Conservation (phyloP, 1,140 invertebrate genomes). For the Diachasmimorpha longicaudata region DNA sequence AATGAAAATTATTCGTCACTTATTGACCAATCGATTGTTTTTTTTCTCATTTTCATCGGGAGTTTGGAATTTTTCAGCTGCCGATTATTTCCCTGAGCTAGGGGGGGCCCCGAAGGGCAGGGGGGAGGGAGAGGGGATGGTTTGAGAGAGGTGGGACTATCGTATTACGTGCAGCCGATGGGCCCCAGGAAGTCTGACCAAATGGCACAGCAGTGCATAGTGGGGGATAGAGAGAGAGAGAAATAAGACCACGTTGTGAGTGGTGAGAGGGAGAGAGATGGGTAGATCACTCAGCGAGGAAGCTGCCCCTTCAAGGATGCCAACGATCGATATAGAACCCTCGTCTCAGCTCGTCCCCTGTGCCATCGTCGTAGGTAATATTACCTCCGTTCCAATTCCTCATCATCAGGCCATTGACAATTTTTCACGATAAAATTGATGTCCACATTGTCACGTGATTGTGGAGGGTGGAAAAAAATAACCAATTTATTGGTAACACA, state of each 20-base stretch:
- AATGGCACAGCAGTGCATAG: background rate
- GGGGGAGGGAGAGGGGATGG: background rate
- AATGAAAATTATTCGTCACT: background rate
- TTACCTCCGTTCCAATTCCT: background rate
- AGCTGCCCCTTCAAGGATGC: conserved; percentile 8
- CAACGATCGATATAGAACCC: conserved; percentile 5
- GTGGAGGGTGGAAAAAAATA: background rate
- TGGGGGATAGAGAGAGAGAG: conserved; percentile 4
- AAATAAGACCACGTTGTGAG: background rate
- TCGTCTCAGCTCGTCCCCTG: background rate
- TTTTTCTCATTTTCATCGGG: background rate
- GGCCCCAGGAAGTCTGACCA: conserved; percentile 13
- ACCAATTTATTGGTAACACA: background rate
- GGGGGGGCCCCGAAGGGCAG: too few relatives aligned
- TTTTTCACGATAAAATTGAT: background rate
- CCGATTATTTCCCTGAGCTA: background rate
- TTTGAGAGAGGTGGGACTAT: background rate
- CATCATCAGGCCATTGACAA: background rate
- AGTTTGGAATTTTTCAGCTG: background rate
- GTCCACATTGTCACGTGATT: background rate
- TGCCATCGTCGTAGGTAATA: background rate
- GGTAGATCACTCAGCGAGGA: background rate
- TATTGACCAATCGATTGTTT: background rate
- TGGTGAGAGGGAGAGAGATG: background rate
- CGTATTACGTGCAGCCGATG: conserved; percentile 5